Conservation (phyloP, 1,140 invertebrate species). For the Ceratina japonica region DNA sequence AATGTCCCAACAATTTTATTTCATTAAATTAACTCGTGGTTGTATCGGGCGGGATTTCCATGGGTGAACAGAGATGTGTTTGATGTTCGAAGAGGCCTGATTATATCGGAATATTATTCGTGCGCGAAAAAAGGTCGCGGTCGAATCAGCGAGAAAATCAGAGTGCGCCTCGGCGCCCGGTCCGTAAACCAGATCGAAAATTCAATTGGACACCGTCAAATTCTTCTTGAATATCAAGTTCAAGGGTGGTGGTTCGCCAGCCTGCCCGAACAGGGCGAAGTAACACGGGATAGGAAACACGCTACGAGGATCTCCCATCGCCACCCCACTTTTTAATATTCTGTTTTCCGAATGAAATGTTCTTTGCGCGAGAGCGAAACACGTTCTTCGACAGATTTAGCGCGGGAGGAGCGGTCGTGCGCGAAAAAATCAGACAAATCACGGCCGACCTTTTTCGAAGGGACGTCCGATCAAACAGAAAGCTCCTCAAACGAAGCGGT, state of each 20-base stretch:
- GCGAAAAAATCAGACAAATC: conserved; percentile 68
- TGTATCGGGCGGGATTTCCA: neutral
- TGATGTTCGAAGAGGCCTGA: conserved; percentile 60
- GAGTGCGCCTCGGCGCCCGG: conserved; percentile 53
- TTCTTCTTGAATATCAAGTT: conserved; percentile 64
- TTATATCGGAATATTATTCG: conserved; percentile 60
- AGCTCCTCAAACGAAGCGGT: conserved; percentile 59
- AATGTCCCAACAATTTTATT: neutral
- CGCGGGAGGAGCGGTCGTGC: conserved; percentile 63
- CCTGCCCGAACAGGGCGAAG: neutral
- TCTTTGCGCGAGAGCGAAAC: conserved; percentile 13
- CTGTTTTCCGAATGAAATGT: conserved; percentile 30
- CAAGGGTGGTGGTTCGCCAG: conserved; percentile 12
- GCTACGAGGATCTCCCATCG: neutral
- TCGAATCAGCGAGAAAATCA: conserved; percentile 68
- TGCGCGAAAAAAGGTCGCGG: conserved; percentile 65
- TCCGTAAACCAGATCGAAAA: conserved; percentile 63
- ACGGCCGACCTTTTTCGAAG: conserved; percentile 60
- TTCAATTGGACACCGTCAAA: conserved; percentile 63
- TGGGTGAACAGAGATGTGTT: neutral
- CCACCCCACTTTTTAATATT: neutral
- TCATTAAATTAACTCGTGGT: neutral
- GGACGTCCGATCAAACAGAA: conserved; percentile 64
- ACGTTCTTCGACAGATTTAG: conserved; percentile 46
- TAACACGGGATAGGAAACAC: neutral